Base-by-base conservation (phyloP, 2,113 vertebrate species). In the Neolamprologus modestus region DNA sequence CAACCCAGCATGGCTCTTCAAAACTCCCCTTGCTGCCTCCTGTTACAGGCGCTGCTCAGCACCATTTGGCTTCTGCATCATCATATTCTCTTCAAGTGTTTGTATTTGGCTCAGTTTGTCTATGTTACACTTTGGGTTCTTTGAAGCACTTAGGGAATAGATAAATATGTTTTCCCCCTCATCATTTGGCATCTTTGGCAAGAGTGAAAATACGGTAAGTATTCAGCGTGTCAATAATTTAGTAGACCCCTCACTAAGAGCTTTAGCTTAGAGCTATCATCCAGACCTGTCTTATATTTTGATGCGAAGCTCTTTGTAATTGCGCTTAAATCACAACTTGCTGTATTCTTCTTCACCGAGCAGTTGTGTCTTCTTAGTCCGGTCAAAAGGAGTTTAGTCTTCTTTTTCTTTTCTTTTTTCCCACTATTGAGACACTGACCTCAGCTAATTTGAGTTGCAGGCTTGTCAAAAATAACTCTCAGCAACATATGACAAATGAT, bases 81-180 rank as follows among this genome's bases (percentile, higher is more conserved):
- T 91, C 90, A n/a, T 12, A 12, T 89, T 89, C 84, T 90, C 92
- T 94, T 92, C 81, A 93, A 92, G 91, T 91, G 88, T 93, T 93
- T 95, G 94, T 92, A 59, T 93, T 92, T 92, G 94, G 90, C 91
- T 92, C 85, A 9, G 86, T 89, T 76, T 81, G 91, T 92, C 92
- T 83, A 85, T 88, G 92, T 94, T 90, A 92, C 87, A 87, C 90
- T 92, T 90, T 87, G 59, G 87, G 47, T 84, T 59, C 92, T 94
- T 92, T 94, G 93, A 95, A 93, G 89, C 92, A 91, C 85, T 92
- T 87, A 88, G 90, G 92, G 90, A 94, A 89, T 87, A 87, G 91
- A 91, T 88, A 89, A 91, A 93, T 92, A 86, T 88, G 87, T 92
- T 84, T 88, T 52, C 35, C n/a, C 24, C 88, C 66, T 89, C 87